Base-by-base conservation (phyloP, 2,113 vertebrate genomes). In the Pseudolaguvia tuberculata region DNA sequence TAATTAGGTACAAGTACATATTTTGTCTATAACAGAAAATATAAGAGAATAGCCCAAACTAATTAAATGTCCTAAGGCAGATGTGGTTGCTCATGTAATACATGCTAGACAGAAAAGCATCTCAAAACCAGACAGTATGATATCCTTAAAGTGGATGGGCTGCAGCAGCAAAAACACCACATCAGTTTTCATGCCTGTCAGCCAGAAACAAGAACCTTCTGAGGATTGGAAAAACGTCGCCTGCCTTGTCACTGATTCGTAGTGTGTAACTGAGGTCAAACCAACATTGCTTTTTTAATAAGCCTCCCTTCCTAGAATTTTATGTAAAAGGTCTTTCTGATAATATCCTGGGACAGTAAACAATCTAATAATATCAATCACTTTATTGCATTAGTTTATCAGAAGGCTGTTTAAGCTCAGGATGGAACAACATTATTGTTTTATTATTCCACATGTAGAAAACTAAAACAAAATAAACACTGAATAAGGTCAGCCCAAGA, bases 401-500 rank as follows among this genome's bases (percentile, higher is more conserved):
- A 45, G 1, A 1, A 47, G 15, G 62, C 2, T 8, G 9, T 42
- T 11, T 42, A 42, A 21, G 59, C 12, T 12, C 42, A 11, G 9
- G 9, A 8, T 21, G 7, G 13, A 21, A 23, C 14, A 31, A 45
- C 8, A 13, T 39, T 11, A 62, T 9, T 63, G 35, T 8, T 15
- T 45, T 39, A 21, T 42, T 63, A 63, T 39, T 65, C 25, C n/a
- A 23, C n/a, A 45, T 47, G n/a, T 65, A 23, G 61, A 47, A 65
- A 65, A 47, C 61, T 42, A 63, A 25, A 65, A 65, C 35, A 47
- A n/a, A n/a, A n/a, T n/a, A n/a, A n/a, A n/a, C n/a, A 42, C 5
- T 9, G 39, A 9, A 1, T 42, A 42, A 42, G 8, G 8, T 9
- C 39, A 8, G 4, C 8, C 5, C 4, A 9, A 9, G 31, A 35